Conservation (phyloP, 2,888 invertebrate species). For the Coremacera marginata region DNA sequence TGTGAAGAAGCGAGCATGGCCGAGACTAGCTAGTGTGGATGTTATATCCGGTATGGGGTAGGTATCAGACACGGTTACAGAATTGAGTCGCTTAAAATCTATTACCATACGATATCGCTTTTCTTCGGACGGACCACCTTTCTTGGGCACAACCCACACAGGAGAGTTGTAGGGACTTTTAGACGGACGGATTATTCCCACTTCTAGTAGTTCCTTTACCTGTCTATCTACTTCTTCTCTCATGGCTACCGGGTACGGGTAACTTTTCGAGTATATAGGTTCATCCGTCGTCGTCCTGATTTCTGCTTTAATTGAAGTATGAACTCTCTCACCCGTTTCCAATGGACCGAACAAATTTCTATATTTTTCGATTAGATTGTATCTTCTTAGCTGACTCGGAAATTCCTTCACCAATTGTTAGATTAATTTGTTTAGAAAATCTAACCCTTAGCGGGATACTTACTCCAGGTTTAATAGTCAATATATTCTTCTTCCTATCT, state of each 20-base stretch:
- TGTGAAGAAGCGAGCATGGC: constrained; percentile 47
- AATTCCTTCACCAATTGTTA: not conserved
- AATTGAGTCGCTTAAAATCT: constrained; percentile 48
- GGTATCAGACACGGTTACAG: constrained; percentile 46
- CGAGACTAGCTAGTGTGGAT: constrained; percentile 46
- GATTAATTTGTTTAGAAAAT: not conserved
- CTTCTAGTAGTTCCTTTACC: constrained; percentile 55
- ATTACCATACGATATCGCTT: constrained; percentile 48
- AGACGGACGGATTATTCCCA: constrained; percentile 55
- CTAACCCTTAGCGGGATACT: not conserved
- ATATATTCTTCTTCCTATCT: not conserved
- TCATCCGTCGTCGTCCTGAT: constrained; percentile 55
- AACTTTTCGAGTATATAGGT: constrained; percentile 59
- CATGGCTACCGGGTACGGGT: constrained; percentile 61
- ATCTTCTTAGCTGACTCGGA: not conserved
- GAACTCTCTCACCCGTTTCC: not conserved
- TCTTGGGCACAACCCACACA: constrained; percentile 51
- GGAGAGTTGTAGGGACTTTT: constrained; percentile 54
- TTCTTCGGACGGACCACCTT: constrained; percentile 44
- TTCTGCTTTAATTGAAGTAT: constrained; percentile 53
- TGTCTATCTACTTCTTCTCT: constrained; percentile 59
- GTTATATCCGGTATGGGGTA: constrained; percentile 49
- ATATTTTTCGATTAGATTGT: not conserved
- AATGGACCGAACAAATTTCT: not conserved
- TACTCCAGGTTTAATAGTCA: not conserved